Conservation (phyloP, 2,113 vertebrate species). For the Oreochromis aureus region DNA sequence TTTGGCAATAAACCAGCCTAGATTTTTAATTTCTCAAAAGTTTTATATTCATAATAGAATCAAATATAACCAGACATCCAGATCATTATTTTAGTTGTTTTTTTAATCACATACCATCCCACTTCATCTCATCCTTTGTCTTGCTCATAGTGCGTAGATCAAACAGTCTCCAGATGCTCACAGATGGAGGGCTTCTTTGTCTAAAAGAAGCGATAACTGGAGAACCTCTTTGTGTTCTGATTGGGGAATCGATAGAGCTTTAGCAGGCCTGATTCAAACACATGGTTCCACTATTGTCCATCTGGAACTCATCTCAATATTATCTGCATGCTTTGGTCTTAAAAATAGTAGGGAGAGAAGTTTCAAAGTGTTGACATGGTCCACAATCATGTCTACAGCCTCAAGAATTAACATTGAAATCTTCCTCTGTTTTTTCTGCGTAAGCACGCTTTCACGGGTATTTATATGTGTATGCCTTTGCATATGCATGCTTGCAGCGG, state of each 20-base stretch:
- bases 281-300: conserved; percentile 47
- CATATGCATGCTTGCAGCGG: neutral
- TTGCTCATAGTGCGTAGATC: neutral
- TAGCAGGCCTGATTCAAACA: conserved; percentile 19
- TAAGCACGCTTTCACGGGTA: neutral
- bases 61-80: neutral
- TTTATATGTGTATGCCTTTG: neutral
- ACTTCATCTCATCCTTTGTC: neutral
- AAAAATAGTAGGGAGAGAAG: conserved; percentile 24
- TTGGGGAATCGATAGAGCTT: conserved; percentile 27
- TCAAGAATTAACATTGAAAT: neutral
- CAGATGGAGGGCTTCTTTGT: neutral
- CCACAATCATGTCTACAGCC: neutral
- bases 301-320: conserved; percentile 60
- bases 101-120: neutral
- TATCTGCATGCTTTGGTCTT: conserved; percentile 39
- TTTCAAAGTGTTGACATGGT: neutral
- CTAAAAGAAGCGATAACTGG: conserved; percentile 17
- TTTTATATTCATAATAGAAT: neutral
- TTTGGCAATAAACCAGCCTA: neutral
- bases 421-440: neutral
- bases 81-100: neutral
- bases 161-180: neutral
- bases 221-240: conserved; percentile 26
- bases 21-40: neutral